Conservation (phyloP, 2,888 invertebrate species). For the Catocala nupta region DNA sequence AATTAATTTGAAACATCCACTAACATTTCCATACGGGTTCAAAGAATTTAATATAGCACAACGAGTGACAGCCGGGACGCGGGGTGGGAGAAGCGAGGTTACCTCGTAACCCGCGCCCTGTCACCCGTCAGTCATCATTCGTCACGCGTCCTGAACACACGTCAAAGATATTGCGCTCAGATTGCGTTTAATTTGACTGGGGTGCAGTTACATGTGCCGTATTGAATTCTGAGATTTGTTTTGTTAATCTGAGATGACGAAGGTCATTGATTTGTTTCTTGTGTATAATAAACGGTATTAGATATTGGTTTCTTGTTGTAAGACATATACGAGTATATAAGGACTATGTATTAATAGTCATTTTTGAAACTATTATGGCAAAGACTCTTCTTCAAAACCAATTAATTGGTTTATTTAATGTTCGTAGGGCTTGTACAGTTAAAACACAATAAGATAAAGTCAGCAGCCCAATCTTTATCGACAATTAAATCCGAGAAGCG, state of each 20-base stretch:
- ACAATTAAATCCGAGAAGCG: too few species aligned
- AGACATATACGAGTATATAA: too few species aligned
- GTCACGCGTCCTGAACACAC: slow-evolving; percentile 73
- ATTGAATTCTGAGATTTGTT: slow-evolving; percentile 52
- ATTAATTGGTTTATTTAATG: too few species aligned
- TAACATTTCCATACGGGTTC: slow-evolving; percentile 51
- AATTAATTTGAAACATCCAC: slow-evolving; percentile 44
- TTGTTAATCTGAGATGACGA: slow-evolving; percentile 38
- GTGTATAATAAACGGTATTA: neutral
- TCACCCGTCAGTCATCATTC: slow-evolving; percentile 79
- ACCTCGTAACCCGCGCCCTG: slow-evolving; percentile 59
- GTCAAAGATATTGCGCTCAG: slow-evolving; percentile 70
- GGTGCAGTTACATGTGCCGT: slow-evolving; percentile 58
- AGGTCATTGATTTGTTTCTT: neutral
- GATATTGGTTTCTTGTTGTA: too few species aligned
- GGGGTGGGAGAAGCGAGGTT: slow-evolving; percentile 55
- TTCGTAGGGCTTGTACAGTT: too few species aligned
- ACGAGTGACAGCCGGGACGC: slow-evolving; percentile 49
- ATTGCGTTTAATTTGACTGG: slow-evolving; percentile 64
- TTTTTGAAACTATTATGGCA: too few species aligned
- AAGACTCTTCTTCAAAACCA: too few species aligned
- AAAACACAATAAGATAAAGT: too few species aligned
- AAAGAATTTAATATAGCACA: slow-evolving; percentile 68
- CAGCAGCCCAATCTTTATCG: too few species aligned
- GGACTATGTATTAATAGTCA: too few species aligned